Conservation (phyloP, 2,113 vertebrate species). For the Albula goreensis region DNA sequence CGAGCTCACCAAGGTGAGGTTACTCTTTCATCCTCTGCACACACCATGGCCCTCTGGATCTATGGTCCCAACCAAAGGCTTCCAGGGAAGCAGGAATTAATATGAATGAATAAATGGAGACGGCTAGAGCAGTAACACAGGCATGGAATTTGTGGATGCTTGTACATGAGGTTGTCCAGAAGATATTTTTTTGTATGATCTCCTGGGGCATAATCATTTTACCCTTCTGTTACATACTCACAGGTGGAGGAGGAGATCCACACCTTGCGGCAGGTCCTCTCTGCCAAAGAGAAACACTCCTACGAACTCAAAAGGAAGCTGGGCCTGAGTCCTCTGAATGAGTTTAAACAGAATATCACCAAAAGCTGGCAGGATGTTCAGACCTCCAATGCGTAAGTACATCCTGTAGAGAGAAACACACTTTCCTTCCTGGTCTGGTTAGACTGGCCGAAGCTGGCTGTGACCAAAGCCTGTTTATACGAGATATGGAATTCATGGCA, state of each 20-base stretch:
- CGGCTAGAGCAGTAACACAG: not conserved
- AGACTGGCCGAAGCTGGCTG: not conserved
- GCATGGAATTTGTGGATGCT: not conserved
- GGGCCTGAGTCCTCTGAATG: slow-evolving; percentile 83
- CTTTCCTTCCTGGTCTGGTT: not conserved
- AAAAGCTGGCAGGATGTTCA: slow-evolving; percentile 94
- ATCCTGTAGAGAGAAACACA: not conserved
- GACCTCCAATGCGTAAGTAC: slow-evolving; percentile 89
- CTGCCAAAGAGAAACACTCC: slow-evolving; percentile 91
- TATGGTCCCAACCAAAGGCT: not conserved
- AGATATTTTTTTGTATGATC: not conserved
- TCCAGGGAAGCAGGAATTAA: not conserved
- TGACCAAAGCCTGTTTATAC: not conserved
- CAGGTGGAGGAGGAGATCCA: slow-evolving; percentile 96
- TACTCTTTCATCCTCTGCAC: not conserved
- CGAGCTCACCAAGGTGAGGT: slow-evolving; percentile 83
- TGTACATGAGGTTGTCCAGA: not conserved
- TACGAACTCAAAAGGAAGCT: slow-evolving; percentile 89
- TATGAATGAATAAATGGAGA: not conserved
- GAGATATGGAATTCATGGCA: not conserved
- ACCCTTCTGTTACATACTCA: not conserved
- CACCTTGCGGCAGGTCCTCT: slow-evolving; percentile 90
- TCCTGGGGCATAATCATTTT: no score
- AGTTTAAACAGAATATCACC: slow-evolving; percentile 85
- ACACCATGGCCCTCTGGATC: not conserved